Evolutionary conservation across 1,140 invertebrate species (phyloP), one percentile per base, ranked within the genome.

Genomic region (Neodiprion fabricii): DNA sequence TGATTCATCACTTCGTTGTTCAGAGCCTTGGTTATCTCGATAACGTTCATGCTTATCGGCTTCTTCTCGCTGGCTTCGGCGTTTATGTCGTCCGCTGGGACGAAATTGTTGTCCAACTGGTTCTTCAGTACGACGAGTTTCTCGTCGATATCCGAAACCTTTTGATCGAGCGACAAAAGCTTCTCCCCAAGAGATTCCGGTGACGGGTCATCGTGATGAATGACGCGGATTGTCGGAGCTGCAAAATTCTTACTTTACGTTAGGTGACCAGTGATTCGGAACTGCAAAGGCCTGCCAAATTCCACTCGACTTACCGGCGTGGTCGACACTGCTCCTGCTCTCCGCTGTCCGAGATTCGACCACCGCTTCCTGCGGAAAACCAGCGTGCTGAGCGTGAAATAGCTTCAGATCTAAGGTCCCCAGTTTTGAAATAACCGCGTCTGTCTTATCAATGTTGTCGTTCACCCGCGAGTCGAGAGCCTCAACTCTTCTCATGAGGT

Each of bases 21-120:
- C 81, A 95, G 90, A 11, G 94, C 91, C 85, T 95, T 95, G 0
- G 94, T 93, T 61, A 95, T 94, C 83, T 95, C 94, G 48, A 94
- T 90, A 12, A 94, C 91, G 81, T 94, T 95, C 87, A 95, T 92
- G 79, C 93, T 94, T 5, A 95, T 91, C 0, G 94, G 93, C 78
- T 95, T 95, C 85, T 95, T 95, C 80, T 96, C 95, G 79, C 94
- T 95, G 1, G 94, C 94, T 82, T 96, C 95, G 0, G 93, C 94
- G 77, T 95, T 95, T 72, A 95, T 93, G 76, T 96, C 94, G 75
- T 95, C 94, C 1, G 91, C 91, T 75, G 93, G 92, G 68, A 96
- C 86, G 77, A 94, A 94, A 82, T 95, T 95, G 77, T 91, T 94
- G 79, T 96, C 95, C 74, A 96, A 90, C 85, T 96, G 94, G 81